Evolutionary conservation across 2,113 vertebrate genomes (phyloP).

Genomic region (Phalacrocorax pelagicus): DNA sequence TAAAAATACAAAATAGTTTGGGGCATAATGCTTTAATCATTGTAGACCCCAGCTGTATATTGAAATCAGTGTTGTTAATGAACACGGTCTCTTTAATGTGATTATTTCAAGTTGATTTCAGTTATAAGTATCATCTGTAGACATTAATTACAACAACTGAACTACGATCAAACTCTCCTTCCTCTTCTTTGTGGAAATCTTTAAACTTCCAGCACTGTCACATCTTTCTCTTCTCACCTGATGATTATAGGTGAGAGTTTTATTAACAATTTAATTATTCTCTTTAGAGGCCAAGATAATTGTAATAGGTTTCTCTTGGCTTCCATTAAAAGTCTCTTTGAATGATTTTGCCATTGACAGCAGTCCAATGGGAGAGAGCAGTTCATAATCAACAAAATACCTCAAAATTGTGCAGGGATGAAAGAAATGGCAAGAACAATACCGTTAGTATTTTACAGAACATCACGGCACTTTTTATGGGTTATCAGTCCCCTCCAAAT

Average conservation of each 20-base stretch:
- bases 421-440: neutral
- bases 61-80: neutral
- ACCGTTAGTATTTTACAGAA: neutral
- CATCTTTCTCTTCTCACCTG: neutral
- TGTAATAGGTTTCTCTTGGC: neutral
- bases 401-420: neutral
- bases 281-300: neutral
- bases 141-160: neutral
- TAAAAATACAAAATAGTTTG: neutral
- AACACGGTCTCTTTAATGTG: neutral
- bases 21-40: neutral
- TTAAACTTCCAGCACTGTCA: neutral
- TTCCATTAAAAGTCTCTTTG: neutral
- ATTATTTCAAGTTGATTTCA: neutral
- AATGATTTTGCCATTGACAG: neutral
- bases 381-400: neutral
- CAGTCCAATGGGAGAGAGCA: neutral
- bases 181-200: neutral
- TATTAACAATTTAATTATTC: slow-evolving; percentile 20
- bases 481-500: neutral
- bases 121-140: neutral
- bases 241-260: neutral
- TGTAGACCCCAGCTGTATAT: neutral
- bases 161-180: neutral
- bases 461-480: neutral